Conservation (phyloP, 2,113 vertebrate species). For the Chionodraco myersi region DNA sequence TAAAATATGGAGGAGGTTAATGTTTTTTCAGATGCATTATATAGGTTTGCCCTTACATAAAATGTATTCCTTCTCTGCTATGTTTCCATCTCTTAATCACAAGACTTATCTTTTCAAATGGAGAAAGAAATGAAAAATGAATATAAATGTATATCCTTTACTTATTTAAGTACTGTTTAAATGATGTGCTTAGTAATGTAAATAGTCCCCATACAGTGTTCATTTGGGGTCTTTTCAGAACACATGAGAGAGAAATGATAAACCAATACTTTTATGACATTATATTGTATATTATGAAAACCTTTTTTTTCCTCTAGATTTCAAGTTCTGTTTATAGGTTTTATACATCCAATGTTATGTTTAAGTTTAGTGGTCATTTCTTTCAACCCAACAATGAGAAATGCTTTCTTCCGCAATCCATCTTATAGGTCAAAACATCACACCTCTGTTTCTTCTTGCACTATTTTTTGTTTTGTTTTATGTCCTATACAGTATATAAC, state of each 20-base stretch:
- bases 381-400: background rate
- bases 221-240: too few relatives aligned
- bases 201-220: too few relatives aligned
- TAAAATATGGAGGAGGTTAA: conserved; percentile 23
- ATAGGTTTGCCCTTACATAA: background rate
- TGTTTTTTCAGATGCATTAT: background rate
- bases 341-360: conserved; percentile 1
- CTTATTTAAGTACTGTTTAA: too few relatives aligned
- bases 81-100: background rate
- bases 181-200: too few relatives aligned
- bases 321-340: too few relatives aligned
- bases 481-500: too few relatives aligned
- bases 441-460: background rate
- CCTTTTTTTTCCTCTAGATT: background rate
- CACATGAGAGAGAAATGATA: too few relatives aligned
- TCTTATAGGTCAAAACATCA: background rate
- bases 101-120: background rate
- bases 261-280: too few relatives aligned
- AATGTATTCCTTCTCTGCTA: background rate
- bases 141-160: background rate
- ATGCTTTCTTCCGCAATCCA: background rate
- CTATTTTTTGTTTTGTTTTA: too few relatives aligned
- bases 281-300: too few relatives aligned
- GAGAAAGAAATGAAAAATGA: background rate
- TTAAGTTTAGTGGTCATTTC: too few relatives aligned